Conservation (phyloP, 1,140 invertebrate genomes). For the Antheraea mylitta region DNA sequence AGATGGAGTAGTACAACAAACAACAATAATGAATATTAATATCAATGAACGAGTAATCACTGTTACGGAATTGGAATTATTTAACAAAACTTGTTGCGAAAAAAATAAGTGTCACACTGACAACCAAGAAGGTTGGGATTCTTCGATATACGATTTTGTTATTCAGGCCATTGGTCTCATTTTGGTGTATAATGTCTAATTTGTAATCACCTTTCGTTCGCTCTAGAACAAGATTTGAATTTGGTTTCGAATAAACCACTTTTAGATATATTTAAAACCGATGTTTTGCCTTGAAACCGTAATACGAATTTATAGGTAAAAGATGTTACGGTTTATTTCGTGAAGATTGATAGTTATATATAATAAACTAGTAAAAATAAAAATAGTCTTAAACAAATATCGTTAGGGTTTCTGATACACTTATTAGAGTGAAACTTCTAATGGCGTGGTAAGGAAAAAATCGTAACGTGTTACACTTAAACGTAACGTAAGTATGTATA, state of each 20-base stretch:
- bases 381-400: neutral
- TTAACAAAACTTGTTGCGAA: neutral
- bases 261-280: neutral
- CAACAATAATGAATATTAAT: too few relatives aligned
- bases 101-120: neutral
- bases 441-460: too few relatives aligned
- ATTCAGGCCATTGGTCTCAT: slow-evolving; percentile 8
- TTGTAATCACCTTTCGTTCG: slow-evolving; percentile 3
- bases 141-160: neutral
- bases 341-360: neutral
- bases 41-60: too few relatives aligned
- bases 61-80: neutral
- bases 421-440: neutral
- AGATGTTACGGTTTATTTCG: neutral
- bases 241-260: neutral
- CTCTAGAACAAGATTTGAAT: slow-evolving; percentile 3
- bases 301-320: neutral
- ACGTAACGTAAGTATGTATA: too few relatives aligned
- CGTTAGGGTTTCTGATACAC: neutral
- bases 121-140: neutral
- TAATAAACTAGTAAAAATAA: neutral
- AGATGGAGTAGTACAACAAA: too few relatives aligned
- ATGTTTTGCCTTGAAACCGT: neutral
- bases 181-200: neutral
- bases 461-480: too few relatives aligned